Percentiles rank a stretch among this genome's conserved stretches.
phyloP scores from a whole-genome alignment of 1,140 invertebrate genomes.

The Diuraphis noxia region DNA sequence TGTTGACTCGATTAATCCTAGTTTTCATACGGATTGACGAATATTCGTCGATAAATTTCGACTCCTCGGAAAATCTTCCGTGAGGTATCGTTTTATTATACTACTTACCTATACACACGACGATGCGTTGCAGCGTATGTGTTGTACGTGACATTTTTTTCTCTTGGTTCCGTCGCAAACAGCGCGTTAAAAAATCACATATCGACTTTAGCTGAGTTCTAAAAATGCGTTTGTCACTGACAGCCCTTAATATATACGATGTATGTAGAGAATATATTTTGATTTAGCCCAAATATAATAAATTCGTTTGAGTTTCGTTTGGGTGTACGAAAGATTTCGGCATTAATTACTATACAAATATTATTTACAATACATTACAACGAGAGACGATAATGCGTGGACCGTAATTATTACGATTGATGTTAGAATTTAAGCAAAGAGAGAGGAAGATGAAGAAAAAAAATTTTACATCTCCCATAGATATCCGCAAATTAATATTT shows the following conservation, averaged over 20 bases:
- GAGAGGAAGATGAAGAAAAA: not conserved
- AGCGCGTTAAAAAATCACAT: not conserved
- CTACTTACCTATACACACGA: not conserved
- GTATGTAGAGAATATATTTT: not conserved
- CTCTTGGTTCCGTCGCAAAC: not conserved
- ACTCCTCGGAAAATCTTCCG: not conserved
- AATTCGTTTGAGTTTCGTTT: not conserved
- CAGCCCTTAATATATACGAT: not conserved
- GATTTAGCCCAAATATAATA: not conserved
- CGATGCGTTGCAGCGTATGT: not conserved
- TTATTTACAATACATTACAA: too few species aligned
- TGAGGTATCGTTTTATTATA: conserved; percentile 8
- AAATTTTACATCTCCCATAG: not conserved
- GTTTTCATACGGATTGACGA: not conserved
- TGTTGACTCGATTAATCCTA: conserved; percentile 5
- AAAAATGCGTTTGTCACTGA: not conserved
- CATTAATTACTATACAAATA: too few species aligned
- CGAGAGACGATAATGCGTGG: not conserved
- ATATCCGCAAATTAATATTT: too few species aligned
- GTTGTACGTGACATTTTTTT: not conserved
- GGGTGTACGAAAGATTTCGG: not conserved
- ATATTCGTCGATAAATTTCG: not conserved
- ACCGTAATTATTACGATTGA: not conserved
- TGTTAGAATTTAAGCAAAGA: not conserved
- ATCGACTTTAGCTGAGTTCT: not conserved